Conservation (phyloP, 2,113 vertebrate species). For the Syrrhaptes paradoxus region DNA sequence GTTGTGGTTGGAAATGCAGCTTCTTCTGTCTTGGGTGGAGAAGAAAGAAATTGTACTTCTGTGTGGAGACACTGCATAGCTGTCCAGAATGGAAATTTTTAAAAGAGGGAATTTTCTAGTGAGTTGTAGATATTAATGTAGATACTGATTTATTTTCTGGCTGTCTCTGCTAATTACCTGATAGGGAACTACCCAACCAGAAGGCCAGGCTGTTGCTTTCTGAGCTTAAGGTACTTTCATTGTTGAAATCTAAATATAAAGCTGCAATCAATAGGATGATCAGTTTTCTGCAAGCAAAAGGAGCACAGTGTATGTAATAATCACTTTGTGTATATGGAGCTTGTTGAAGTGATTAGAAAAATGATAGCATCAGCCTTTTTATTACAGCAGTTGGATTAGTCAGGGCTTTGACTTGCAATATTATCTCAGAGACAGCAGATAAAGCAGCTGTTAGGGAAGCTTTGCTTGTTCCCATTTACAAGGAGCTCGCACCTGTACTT, state of each 20-base stretch:
- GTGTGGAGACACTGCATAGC: not conserved
- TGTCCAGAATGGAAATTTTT: not conserved
- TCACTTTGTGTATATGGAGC: not conserved
- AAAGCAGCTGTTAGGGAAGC: conserved; percentile 13
- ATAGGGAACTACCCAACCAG: not conserved
- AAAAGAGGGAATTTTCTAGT: not conserved
- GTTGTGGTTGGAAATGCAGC: not conserved
- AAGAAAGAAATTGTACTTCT: not conserved
- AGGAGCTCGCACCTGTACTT: not conserved
- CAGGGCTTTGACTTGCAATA: not conserved
- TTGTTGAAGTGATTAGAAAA: conserved; percentile 46
- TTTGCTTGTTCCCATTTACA: not conserved
- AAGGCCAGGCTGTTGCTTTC: not conserved
- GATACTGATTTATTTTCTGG: not conserved
- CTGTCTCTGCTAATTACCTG: not conserved
- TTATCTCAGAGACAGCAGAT: conserved; percentile 4
- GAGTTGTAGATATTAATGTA: not conserved
- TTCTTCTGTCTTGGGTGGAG: not conserved
- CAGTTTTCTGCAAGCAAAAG: conserved; percentile 5
- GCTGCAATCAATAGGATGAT: conserved; percentile 13
- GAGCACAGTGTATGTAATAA: not conserved
- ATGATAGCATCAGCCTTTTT: conserved; percentile 30
- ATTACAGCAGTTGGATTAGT: conserved; percentile 26
- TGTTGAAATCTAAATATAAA: not conserved
- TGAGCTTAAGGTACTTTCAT: not conserved